Base-by-base conservation (phyloP, 37 sponge, comb jelly and placozoan species). In the Tethya wilhelma region DNA sequence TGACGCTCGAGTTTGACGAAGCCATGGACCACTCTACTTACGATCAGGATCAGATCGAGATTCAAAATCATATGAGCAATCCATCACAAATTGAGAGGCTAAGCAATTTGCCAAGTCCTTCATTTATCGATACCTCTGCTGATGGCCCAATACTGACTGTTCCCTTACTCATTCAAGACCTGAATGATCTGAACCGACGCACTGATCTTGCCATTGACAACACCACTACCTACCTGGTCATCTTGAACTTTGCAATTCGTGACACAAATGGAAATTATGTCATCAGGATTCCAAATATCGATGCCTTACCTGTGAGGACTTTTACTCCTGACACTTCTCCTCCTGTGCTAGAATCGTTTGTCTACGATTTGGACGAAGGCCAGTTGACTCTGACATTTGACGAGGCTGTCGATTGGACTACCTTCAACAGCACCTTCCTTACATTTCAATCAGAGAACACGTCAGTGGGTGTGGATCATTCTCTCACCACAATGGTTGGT, bases 271-370 rank as follows among this genome's bases (percentile, higher is more conserved):
- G 89, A 38, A 90, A 90, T 46, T 59, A 19, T 49, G 59, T 87
- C 23, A 63, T 75, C 44, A 78, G 84, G 14, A 84, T 94, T 44
- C 84, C 84, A 19, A 79, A 86, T 49, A 77, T 90, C 28, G 75
- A 69, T 23, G 93, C 93, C 39, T 44, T 86, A 3, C 80, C 25
- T 38, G 97, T 90, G 2, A 39, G 79, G 22, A 81, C 68, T 22
- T 96, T 81, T 70, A 93, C 76, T 38, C 64, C 88, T n/a, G 97
- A 96, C 59, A 81, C 82, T 2, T 82, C 89, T 44, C 81, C 85
- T 17, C 97, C 97, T 19, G 28, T n/a, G 23, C 73, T 96, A 4
- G 59, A 44, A 34, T 67, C 63, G 29, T 89, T 83, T 40, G 74
- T 38, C 4, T 59, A 92, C 17, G 96, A 96, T 56, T 42, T 91